These are phyloP conservation scores for Chymomyza fuscimana DNA, from an alignment of 2,888 invertebrate species.

Conservation along the genomic window DNA sequence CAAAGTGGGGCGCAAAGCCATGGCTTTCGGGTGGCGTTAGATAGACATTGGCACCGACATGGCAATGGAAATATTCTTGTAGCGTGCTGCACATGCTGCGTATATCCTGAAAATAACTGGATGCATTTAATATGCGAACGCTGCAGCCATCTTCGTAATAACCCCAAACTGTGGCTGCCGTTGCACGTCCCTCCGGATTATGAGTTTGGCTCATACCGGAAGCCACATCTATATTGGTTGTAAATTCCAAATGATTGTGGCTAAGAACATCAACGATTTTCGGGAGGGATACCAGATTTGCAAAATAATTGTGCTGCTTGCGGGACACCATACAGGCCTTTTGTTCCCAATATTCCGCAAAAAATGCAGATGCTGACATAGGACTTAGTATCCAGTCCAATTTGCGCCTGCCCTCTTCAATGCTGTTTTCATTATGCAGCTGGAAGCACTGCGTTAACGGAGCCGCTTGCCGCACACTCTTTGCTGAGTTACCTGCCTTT, in stretches of 20 bases:
- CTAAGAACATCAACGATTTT: conserved; percentile 88
- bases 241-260: conserved; percentile 88
- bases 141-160: conserved; percentile 93
- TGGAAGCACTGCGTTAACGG: not conserved
- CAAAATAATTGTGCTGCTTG: conserved; percentile 83
- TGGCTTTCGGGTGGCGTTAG: conserved; percentile 96
- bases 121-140: conserved; percentile 92
- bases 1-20: conserved; percentile 98
- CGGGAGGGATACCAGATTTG: conserved; percentile 86
- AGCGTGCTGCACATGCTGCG: conserved; percentile 86
- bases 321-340: conserved; percentile 86
- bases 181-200: conserved; percentile 87
- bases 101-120: conserved; percentile 86
- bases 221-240: conserved; percentile 94
- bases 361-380: conserved; percentile 82
- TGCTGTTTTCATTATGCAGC: conserved; percentile 76
- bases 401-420: conserved; percentile 82
- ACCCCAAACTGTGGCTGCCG: conserved; percentile 88
- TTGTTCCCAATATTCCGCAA: conserved; percentile 88
- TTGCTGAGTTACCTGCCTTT: too few species aligned
- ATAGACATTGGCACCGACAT: conserved; percentile 96
- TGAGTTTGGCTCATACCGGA: conserved; percentile 88
- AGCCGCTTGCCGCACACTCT: too few species aligned
- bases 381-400: conserved; percentile 89
- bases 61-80: conserved; percentile 95